These are phyloP conservation scores for Xestoiulus laeticollis DNA, from an alignment of 2,888 invertebrate genomes.

Conservation along the genomic window DNA sequence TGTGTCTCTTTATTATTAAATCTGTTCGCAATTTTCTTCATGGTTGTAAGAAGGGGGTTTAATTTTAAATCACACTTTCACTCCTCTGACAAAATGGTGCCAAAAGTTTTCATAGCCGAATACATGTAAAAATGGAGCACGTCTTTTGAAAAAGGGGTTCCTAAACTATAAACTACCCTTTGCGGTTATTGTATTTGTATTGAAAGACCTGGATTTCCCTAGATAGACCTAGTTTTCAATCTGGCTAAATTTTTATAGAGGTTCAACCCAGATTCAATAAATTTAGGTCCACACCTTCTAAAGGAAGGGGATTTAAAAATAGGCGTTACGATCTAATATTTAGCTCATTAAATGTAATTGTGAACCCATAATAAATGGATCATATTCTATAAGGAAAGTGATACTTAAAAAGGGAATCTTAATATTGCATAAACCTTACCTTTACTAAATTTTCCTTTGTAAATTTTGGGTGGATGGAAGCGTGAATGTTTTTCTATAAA, in stretches of 20 bases:
- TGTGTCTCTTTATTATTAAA: neutral
- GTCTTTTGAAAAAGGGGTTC: neutral
- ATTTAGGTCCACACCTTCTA: neutral
- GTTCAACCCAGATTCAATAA: neutral
- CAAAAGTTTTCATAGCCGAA: neutral
- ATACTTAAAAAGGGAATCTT: neutral
- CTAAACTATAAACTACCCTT: neutral
- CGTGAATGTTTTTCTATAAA: neutral
- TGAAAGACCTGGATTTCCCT: neutral
- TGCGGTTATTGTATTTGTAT: neutral
- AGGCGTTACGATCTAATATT: neutral
- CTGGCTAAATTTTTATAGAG: neutral
- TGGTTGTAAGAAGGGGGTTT: conserved; percentile 9
- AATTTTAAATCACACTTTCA: neutral
- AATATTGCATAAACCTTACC: neutral
- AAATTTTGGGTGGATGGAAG: neutral
- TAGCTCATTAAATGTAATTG: conserved; percentile 38
- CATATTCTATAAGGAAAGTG: conserved; percentile 3
- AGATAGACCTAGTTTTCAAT: neutral
- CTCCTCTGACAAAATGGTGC: conserved; percentile 21
- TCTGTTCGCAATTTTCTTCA: conserved; percentile 21
- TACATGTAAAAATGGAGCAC: neutral
- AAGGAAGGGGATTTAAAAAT: conserved; percentile 14
- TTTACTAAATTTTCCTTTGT: neutral
- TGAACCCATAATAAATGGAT: conserved; percentile 28